Conservation (phyloP, 1,140 invertebrate genomes). For the Ephestia elutella region DNA sequence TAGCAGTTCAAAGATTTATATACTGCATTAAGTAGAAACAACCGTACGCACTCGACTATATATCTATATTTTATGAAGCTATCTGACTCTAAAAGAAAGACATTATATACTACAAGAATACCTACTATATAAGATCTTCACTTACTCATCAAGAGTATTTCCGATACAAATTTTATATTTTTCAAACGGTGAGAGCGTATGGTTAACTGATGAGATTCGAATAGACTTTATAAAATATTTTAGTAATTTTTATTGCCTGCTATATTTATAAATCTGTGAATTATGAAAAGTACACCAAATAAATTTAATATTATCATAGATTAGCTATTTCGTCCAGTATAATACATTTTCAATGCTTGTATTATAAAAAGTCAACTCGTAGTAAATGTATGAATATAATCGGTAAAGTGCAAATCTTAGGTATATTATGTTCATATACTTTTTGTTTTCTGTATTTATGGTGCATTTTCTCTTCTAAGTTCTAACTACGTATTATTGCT, state of each 20-base stretch:
- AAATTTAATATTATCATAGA: constrained; percentile 24
- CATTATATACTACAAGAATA: too few relatives aligned
- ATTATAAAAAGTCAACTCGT: neutral
- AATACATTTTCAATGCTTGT: constrained; percentile 7
- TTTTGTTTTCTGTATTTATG: too few relatives aligned
- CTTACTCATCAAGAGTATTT: too few relatives aligned
- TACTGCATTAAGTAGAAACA: neutral
- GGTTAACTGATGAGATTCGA: constrained; percentile 32
- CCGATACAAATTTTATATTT: too few relatives aligned
- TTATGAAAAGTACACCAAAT: neutral
- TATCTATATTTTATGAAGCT: too few relatives aligned
- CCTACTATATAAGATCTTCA: too few relatives aligned
- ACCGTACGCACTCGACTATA: neutral
- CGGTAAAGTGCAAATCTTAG: too few relatives aligned
- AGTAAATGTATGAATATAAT: constrained; percentile 3
- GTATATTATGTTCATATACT: neutral
- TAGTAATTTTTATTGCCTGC: constrained; percentile 7
- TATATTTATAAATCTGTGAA: neutral
- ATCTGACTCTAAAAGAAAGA: neutral
- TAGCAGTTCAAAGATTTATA: neutral
- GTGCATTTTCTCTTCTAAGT: too few relatives aligned
- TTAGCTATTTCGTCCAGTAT: constrained; percentile 46
- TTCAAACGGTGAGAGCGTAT: neutral
- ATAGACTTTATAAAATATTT: constrained; percentile 23
- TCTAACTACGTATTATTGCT: neutral